phyloP scores from a whole-genome alignment of 2,113 vertebrate genomes.

The Cryptotis parvus region DNA sequence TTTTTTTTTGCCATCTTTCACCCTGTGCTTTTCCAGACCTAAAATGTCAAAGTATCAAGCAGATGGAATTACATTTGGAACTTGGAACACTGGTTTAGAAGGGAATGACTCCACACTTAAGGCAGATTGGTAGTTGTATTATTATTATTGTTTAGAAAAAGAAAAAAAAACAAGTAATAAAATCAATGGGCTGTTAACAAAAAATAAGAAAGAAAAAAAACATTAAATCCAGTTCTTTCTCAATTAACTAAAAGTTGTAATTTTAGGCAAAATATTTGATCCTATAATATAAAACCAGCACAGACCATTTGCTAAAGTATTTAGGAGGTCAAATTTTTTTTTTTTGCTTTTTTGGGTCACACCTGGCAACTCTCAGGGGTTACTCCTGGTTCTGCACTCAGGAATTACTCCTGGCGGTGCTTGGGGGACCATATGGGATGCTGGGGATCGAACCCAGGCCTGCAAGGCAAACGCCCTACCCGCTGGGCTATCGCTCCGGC shows the following conservation, averaged over 20 bases:
- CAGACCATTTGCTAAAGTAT: constrained; percentile 8
- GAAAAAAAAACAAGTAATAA: neutral
- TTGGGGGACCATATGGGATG: no score
- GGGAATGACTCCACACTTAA: constrained; percentile 60
- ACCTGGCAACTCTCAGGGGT: no score
- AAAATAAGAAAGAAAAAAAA: neutral
- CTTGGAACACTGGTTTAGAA: constrained; percentile 48
- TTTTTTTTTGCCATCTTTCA: constrained; percentile 65
- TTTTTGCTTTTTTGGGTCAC: no score
- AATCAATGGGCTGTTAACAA: constrained; percentile 16
- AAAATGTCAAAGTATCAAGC: constrained; percentile 79
- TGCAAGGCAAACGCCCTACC: no score
- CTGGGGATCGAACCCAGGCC: no score
- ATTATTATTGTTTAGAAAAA: neutral
- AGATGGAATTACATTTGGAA: constrained; percentile 79
- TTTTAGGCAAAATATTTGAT: constrained; percentile 50
- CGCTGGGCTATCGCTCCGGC: no score
- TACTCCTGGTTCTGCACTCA: no score
- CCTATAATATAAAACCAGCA: constrained; percentile 46
- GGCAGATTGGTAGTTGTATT: constrained; percentile 53
- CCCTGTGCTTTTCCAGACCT: constrained; percentile 69
- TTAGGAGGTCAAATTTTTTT: constrained; percentile 8
- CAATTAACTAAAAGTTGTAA: constrained; percentile 27
- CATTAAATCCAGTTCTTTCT: neutral
- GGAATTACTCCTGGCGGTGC: no score